Percentiles rank a stretch among this genome's conserved stretches.
phyloP scores from a whole-genome alignment of 2,113 vertebrate genomes.

The Thamnaconus septentrionalis region DNA sequence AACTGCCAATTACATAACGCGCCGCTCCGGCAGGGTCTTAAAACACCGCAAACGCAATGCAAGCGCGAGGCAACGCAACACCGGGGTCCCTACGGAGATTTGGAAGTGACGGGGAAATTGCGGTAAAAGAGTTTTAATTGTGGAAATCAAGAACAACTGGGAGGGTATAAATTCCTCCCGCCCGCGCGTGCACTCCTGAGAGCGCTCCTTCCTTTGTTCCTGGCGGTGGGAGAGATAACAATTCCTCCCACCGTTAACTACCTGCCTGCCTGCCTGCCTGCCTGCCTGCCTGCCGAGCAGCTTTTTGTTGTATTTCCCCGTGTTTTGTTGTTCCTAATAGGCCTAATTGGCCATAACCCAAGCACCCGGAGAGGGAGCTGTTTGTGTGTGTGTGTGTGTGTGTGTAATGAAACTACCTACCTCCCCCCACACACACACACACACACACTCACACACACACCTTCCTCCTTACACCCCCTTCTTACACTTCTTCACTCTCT shows the following conservation, averaged over 20 bases:
- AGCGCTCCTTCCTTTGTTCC: conserved; percentile 64
- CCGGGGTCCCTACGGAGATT: conserved; percentile 55
- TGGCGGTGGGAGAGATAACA: conserved; percentile 69
- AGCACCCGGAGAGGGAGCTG: conserved; percentile 34
- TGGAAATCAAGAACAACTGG: conserved; percentile 63
- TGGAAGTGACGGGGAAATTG: conserved; percentile 53
- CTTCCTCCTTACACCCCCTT: conserved; percentile 3
- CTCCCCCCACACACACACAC: not conserved
- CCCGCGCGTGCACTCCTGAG: conserved; percentile 59
- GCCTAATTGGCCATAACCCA: conserved; percentile 77
- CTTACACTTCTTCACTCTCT: conserved; percentile 25
- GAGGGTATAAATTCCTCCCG: conserved; percentile 63
- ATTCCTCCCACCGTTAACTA: conserved; percentile 77
- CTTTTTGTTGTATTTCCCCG: conserved; percentile 71
- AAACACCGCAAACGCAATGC: conserved; percentile 15
- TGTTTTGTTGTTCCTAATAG: conserved; percentile 80
- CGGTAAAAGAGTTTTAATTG: conserved; percentile 70
- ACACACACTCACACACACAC: not conserved
- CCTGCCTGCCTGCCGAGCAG: conserved; percentile 41
- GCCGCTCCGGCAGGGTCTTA: conserved; percentile 60
- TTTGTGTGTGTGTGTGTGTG: conserved; percentile 1
- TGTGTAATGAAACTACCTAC: conserved; percentile 44
- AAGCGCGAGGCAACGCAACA: no score
- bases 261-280: conserved; percentile 64
- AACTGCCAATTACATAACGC: conserved; percentile 62